Percentiles rank a stretch among this genome's conserved stretches.
Conservation (phyloP, 2,113 vertebrate species). For the Semnornis frantzii region DNA sequence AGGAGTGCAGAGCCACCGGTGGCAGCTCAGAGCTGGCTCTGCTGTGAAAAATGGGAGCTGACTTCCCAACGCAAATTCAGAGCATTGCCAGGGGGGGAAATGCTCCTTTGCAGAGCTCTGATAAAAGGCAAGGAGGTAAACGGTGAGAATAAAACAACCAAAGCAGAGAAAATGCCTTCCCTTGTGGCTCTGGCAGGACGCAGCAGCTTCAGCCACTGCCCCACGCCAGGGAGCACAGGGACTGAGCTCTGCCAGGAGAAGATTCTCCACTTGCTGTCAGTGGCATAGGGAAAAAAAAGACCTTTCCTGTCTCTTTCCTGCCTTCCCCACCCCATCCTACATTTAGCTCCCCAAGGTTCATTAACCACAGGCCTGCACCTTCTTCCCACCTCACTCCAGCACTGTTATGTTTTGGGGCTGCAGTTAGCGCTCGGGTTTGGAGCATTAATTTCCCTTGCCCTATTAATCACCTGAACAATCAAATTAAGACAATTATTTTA, state of each 20-base stretch:
- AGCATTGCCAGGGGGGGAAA: not conserved
- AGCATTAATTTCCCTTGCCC: conserved; percentile 80
- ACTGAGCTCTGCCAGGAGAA: not conserved
- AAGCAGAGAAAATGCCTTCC: not conserved
- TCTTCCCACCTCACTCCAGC: conserved; percentile 31
- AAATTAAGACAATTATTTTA: conserved; percentile 84
- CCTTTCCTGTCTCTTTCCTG: not conserved
- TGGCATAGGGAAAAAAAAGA: not conserved
- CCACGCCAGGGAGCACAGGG: not conserved
- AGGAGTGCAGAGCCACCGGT: not conserved
- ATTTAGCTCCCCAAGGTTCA: conserved; percentile 66
- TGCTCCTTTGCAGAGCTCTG: not conserved
- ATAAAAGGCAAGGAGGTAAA: not conserved
- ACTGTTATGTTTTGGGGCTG: conserved; percentile 56
- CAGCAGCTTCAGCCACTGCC: not conserved
- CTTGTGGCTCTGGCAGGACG: not conserved
- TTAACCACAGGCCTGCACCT: conserved; percentile 63
- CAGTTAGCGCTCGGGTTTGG: conserved; percentile 62
- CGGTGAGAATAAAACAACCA: not conserved
- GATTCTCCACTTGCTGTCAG: not conserved
- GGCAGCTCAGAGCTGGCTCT: not conserved
- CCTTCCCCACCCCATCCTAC: not conserved
- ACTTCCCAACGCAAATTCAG: not conserved
- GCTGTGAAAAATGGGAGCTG: not conserved
- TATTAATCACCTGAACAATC: conserved; percentile 84